Base-by-base conservation (phyloP, 2,113 vertebrate species). In the Boulengeromyrus knoepffleri region DNA sequence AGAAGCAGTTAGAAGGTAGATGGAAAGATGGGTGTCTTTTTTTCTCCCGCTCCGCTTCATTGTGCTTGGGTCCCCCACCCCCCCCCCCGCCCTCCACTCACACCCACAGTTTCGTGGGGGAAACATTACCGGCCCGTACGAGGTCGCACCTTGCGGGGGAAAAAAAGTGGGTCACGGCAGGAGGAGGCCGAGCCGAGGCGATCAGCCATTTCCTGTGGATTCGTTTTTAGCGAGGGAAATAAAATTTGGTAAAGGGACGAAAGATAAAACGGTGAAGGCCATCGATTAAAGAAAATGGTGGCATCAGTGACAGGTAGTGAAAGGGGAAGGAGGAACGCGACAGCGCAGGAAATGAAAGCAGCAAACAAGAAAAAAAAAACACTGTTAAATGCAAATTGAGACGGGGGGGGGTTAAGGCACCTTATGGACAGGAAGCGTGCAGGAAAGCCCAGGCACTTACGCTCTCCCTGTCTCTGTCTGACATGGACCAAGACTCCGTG, bases 401-500 rank as follows among this genome's bases (percentile, higher is more conserved):
- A 45, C 89, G 21, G 50, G 74, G 50, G 50, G 52, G 74, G 74
- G 66, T 45, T 15, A 39, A 6, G 27, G 87, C 49, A 62, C 87
- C 12, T 88, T 89, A 91, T 45, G 90, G 53, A 80, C n/a, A 92
- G 92, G 90, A 31, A 21, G 77, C 27, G 93, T 87, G 92, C 91
- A 90, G 91, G 80, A 62, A 91, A 47, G 52, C 49, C 49, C 85
- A 89, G 24, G 92, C 95, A 99, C 98, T 99, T 99, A 99, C 99
- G 96, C 98, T 99, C 96, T 99, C 97, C 93, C 96, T 97, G 96
- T 99, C 97, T 95, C 97, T 97, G 95, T 98, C 97, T 92, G 98
- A 97, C 96, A 97, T 96, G 93, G 96, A 96, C 94, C 96, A 97
- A 94, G 97, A 96, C 91, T 97, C 97, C 92, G 97, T 92, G 94